phyloP scores from a whole-genome alignment of 2,113 vertebrate genomes.

The Eolophus roseicapilla region DNA sequence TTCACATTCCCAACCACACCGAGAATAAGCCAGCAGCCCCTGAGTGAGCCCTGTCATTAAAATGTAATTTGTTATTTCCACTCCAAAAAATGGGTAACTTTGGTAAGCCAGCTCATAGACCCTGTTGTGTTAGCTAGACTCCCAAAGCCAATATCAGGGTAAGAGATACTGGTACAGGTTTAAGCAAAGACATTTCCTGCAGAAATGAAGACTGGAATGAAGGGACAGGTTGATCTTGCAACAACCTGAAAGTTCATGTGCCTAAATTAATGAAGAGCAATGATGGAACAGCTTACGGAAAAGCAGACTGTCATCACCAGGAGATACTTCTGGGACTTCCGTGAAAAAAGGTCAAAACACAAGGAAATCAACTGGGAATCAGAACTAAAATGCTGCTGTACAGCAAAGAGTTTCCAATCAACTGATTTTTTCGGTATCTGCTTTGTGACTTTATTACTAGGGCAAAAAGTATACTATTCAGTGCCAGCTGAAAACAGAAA shows the following conservation, averaged over 20 bases:
- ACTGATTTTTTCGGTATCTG: not conserved
- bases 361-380: not conserved
- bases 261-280: not conserved
- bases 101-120: not conserved
- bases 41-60: not conserved
- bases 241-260: not conserved
- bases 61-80: conserved; percentile 7
- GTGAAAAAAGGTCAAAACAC: not conserved
- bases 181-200: not conserved
- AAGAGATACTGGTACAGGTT: not conserved
- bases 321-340: not conserved
- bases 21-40: not conserved
- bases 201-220: conserved; percentile 1
- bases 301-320: not conserved
- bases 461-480: not conserved
- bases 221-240: not conserved
- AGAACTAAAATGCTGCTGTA: not conserved
- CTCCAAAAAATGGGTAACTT: not conserved
- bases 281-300: not conserved
- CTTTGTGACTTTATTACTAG: not conserved
- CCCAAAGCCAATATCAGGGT: not conserved
- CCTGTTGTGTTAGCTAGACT: not conserved
- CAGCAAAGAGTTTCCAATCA: not conserved
- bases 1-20: not conserved
- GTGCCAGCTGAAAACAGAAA: not conserved